Evolutionary conservation across 2,113 vertebrate species (phyloP).

Genomic region (Melanotaenia duboulayi): DNA sequence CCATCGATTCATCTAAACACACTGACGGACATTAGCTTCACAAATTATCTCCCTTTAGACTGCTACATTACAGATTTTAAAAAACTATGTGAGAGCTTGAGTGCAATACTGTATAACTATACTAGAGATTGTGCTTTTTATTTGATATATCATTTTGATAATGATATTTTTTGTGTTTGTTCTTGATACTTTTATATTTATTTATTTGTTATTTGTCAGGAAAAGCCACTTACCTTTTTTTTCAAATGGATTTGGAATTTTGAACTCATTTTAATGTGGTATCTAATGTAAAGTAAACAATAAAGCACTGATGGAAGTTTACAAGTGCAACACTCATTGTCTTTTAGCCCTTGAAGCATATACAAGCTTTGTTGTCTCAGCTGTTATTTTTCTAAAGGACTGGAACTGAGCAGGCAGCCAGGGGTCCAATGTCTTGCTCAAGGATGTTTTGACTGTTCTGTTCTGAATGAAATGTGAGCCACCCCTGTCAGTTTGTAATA

Average conservation of each 20-base stretch:
- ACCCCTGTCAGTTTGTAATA: constrained; percentile 16
- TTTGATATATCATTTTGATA: background rate
- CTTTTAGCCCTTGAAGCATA: constrained; percentile 12
- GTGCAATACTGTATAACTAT: background rate
- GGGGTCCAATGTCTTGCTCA: constrained; percentile 53
- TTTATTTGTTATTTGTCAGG: background rate
- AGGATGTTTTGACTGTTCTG: constrained; percentile 55
- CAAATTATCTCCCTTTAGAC: constrained; percentile 26
- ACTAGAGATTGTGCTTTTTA: background rate
- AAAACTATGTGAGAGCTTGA: background rate
- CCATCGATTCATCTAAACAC: constrained; percentile 52
- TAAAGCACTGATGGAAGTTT: constrained; percentile 9
- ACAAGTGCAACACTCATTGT: constrained; percentile 22
- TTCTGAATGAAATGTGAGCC: constrained; percentile 49
- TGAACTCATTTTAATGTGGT: background rate
- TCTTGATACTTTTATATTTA: background rate
- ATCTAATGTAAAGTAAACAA: background rate
- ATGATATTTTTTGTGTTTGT: background rate
- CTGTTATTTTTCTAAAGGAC: constrained; percentile 41
- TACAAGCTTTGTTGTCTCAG: constrained; percentile 31
- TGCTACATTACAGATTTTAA: constrained; percentile 24
- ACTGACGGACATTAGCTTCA: constrained; percentile 25
- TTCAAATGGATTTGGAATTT: background rate
- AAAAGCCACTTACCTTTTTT: background rate
- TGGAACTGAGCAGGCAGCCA: constrained; percentile 36